Evolutionary conservation across 2,113 vertebrate genomes (phyloP).

Genomic region (Lampris megalopsis): DNA sequence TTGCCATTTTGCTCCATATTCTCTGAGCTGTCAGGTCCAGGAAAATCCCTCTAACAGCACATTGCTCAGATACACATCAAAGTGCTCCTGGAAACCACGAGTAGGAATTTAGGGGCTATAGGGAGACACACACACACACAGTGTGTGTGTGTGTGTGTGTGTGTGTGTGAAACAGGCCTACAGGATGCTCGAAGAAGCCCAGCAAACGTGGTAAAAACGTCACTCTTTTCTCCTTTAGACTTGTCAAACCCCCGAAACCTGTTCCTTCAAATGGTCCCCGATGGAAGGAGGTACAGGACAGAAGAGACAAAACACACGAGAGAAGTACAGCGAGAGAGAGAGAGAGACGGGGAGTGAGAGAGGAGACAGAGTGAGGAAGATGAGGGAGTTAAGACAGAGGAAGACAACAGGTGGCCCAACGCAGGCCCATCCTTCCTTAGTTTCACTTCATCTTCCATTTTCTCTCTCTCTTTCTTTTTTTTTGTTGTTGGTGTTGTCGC

Average conservation of each 20-base stretch:
- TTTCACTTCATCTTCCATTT: conserved; percentile 81
- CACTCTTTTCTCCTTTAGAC: neutral
- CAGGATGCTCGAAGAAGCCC: neutral
- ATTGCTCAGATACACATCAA: conserved; percentile 90
- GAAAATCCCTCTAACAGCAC: conserved; percentile 91
- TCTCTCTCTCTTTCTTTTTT: conserved; percentile 69
- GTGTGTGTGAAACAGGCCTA: too few relatives aligned
- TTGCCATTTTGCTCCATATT: conserved; percentile 87
- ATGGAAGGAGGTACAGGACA: neutral
- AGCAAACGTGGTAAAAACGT: neutral
- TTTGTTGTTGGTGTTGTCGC: neutral
- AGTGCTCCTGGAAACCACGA: conserved; percentile 86
- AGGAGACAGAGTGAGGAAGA: conserved; percentile 31
- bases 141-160: too few relatives aligned
- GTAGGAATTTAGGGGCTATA: conserved; percentile 72
- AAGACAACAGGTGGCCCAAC: conserved; percentile 81
- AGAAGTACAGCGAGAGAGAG: neutral
- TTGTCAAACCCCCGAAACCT: neutral
- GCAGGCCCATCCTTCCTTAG: conserved; percentile 74
- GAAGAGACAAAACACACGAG: neutral
- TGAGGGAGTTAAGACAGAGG: conserved; percentile 46
- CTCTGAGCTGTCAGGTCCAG: conserved; percentile 85
- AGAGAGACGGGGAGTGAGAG: neutral
- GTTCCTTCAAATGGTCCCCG: neutral
- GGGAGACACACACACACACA: conserved; percentile 21